phyloP scores from a whole-genome alignment of 2,113 vertebrate genomes.

The Leptosomus discolor region DNA sequence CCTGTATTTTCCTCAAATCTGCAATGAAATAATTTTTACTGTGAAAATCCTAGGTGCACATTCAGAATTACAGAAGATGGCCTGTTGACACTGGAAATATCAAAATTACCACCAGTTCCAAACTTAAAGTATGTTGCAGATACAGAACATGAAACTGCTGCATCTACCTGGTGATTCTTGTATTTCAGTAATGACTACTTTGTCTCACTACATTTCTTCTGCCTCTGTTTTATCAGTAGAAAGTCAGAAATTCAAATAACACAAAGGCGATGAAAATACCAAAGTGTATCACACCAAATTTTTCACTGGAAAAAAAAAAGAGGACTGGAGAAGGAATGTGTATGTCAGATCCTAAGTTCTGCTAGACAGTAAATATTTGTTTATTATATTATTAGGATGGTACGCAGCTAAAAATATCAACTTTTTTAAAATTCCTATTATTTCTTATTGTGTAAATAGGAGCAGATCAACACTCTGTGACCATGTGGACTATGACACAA shows the following conservation, averaged over 20 bases:
- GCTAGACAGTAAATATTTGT: background rate
- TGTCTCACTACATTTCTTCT: background rate
- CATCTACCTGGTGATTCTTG: background rate
- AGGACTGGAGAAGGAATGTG: background rate
- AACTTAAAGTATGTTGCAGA: background rate
- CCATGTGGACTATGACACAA: background rate
- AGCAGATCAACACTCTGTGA: background rate
- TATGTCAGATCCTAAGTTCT: background rate
- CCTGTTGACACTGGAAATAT: background rate
- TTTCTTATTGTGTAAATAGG: background rate
- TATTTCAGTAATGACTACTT: background rate
- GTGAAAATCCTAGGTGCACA: background rate
- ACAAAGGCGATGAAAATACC: background rate
- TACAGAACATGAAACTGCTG: background rate
- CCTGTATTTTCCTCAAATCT: background rate
- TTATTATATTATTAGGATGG: background rate
- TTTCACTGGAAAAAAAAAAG: background rate
- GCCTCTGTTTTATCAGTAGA: background rate
- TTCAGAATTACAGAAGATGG: background rate
- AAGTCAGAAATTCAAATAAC: background rate
- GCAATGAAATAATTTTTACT: background rate
- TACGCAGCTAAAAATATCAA: background rate
- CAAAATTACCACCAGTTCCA: background rate
- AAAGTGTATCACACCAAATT: background rate
- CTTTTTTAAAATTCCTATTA: background rate